phyloP scores from a whole-genome alignment of 2,797 vertebrate genomes.

The Notolabrus celidotus region DNA sequence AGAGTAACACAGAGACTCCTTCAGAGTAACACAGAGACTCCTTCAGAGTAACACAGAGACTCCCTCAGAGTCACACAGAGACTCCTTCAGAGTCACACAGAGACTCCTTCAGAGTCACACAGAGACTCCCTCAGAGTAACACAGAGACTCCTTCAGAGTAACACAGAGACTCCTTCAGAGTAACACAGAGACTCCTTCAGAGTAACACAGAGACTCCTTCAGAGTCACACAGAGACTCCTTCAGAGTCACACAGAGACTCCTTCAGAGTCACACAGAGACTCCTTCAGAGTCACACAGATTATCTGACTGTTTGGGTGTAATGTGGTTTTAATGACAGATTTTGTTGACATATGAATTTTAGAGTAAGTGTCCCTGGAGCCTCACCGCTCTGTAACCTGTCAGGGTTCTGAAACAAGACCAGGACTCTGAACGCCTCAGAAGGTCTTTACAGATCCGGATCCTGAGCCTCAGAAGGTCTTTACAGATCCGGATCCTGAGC shows the following conservation, averaged over 20 bases:
- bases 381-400: slow-evolving; percentile 24
- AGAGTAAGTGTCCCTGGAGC: slow-evolving; percentile 2
- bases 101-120: neutral
- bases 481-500: slow-evolving; percentile 26
- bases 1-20: too few relatives aligned
- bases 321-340: slow-evolving; percentile 10
- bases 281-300: neutral
- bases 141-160: too few relatives aligned
- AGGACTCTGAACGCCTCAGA: slow-evolving; percentile 29
- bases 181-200: too few relatives aligned
- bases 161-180: too few relatives aligned
- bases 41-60: too few relatives aligned
- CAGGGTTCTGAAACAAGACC: slow-evolving; percentile 11
- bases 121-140: too few relatives aligned
- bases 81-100: too few relatives aligned
- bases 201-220: neutral
- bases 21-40: too few relatives aligned
- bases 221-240: neutral
- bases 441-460: slow-evolving; percentile 21
- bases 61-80: too few relatives aligned
- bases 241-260: too few relatives aligned
- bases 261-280: neutral
- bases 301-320: neutral
- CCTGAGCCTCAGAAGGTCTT: slow-evolving; percentile 15
- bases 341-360: neutral